Conservation (phyloP, 35 echinoderm and acorn worm species). For the Heliocidaris tuberculata region DNA sequence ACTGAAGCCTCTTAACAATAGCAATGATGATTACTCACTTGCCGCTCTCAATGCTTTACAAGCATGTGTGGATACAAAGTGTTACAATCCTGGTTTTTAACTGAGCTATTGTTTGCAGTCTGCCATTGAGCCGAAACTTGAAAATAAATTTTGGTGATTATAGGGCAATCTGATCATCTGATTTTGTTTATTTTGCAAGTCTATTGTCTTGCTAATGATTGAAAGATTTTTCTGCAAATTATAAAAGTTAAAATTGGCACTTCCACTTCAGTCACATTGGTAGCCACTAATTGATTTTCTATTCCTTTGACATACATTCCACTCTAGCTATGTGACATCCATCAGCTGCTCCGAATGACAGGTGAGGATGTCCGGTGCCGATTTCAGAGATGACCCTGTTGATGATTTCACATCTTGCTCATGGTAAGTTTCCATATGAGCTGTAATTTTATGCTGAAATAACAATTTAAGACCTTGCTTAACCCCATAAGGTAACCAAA, state of each 20-base stretch:
- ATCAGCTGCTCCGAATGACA: not conserved
- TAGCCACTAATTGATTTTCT: not conserved
- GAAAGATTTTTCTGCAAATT: not conserved
- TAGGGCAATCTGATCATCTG: not conserved
- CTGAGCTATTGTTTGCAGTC: not conserved
- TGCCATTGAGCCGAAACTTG: not conserved
- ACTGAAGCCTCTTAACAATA: not conserved
- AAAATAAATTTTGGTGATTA: not conserved
- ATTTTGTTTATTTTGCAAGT: no score
- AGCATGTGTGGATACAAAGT: conserved; percentile 15
- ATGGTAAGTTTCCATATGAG: not conserved
- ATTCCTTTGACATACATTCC: not conserved
- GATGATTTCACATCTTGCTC: not conserved
- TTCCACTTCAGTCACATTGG: not conserved
- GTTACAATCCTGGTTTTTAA: conserved; percentile 3
- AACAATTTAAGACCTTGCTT: no score
- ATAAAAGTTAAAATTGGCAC: no score
- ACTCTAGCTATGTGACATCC: not conserved
- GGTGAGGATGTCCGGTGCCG: not conserved
- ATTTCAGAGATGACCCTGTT: not conserved
- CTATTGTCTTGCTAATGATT: not conserved
- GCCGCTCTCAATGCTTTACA: conserved; percentile 6
- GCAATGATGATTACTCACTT: not conserved
- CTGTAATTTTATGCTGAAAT: no score
- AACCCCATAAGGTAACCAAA: no score